Conservation (phyloP, 2,797 vertebrate species). For the Steatocranus sp. region DNA sequence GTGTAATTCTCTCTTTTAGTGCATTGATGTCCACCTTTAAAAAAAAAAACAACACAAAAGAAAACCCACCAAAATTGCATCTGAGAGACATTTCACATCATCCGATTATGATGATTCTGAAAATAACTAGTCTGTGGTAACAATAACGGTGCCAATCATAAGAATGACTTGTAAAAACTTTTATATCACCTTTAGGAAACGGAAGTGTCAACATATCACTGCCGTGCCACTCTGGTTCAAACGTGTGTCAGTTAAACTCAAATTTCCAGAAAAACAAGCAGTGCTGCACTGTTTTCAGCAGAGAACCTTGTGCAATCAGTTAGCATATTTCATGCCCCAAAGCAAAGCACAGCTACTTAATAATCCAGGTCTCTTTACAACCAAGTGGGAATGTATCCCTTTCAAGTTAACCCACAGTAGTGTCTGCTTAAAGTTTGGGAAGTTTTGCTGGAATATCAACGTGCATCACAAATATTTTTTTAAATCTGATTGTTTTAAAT, state of each 20-base stretch:
- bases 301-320: slow-evolving; percentile 29
- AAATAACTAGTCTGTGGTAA: background rate
- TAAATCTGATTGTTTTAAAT: background rate
- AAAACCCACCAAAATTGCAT: background rate
- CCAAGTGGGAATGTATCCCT: background rate
- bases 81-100: background rate
- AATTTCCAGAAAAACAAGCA: slow-evolving; percentile 17
- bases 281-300: background rate
- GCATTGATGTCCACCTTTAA: background rate
- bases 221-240: background rate
- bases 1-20: background rate
- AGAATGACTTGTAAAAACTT: background rate
- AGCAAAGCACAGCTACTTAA: slow-evolving; percentile 31
- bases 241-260: background rate
- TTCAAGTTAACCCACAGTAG: background rate
- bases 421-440: background rate
- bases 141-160: background rate
- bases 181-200: background rate
- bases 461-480: background rate
- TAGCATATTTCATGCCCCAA: slow-evolving; percentile 28
- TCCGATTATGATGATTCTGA: background rate
- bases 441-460: background rate
- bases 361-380: slow-evolving; percentile 46
- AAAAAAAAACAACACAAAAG: background rate
- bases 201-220: background rate